Evolutionary conservation across 2,888 invertebrate genomes (phyloP).

Genomic region (Charanyca ferruginea): DNA sequence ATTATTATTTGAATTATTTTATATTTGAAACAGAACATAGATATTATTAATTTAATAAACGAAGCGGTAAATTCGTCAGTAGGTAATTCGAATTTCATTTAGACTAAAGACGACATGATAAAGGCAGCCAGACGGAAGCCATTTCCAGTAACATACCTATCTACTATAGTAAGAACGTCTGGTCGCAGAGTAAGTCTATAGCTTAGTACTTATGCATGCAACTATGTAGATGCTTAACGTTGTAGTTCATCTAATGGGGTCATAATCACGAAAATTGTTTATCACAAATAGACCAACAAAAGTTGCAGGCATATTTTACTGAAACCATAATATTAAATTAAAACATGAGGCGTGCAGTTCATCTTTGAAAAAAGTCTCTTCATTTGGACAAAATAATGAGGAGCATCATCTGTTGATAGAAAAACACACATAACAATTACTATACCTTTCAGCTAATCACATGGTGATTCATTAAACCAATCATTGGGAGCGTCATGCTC

Average conservation of each 20-base stretch:
- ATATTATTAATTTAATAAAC: neutral
- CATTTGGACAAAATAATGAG: no score
- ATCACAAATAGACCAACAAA: no score
- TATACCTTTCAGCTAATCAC: no score
- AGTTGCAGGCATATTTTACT: no score
- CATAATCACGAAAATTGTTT: neutral
- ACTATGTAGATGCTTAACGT: slow-evolving; percentile 4
- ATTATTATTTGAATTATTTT: neutral
- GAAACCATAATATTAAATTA: no score
- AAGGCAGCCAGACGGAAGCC: slow-evolving; percentile 52
- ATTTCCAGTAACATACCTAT: slow-evolving; percentile 29
- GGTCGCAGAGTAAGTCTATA: slow-evolving; percentile 8
- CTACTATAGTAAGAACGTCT: slow-evolving; percentile 15
- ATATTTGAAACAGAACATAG: neutral
- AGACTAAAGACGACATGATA: slow-evolving; percentile 28
- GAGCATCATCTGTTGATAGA: no score
- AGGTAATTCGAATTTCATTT: slow-evolving; percentile 40
- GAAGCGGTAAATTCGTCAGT: neutral
- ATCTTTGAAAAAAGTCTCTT: no score
- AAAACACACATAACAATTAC: no score
- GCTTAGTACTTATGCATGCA: slow-evolving; percentile 1
- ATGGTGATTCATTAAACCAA: no score
- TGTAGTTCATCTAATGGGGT: neutral
- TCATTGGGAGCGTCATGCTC: neutral
- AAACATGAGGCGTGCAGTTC: no score